Percentiles rank a stretch among this genome's conserved stretches.
Evolutionary conservation across 64 coral and sea anemone genomes (phyloP).

Genomic region (Hydrozoanthus tunicans): DNA sequence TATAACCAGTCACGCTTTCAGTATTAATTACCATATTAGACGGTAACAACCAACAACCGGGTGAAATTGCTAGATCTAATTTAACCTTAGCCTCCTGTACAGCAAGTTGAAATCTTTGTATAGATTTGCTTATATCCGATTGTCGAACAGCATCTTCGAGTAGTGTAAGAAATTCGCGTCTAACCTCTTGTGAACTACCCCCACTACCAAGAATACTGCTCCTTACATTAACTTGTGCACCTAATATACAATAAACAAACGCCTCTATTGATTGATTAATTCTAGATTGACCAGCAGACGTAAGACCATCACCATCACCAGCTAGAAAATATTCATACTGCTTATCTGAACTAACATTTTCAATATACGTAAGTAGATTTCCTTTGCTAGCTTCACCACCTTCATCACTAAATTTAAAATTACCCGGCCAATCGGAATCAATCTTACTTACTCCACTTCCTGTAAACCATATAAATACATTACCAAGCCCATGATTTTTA

Average conservation of each 20-base stretch:
- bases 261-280: slow-evolving; percentile 44
- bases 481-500: slow-evolving; percentile 20
- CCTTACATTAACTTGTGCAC: slow-evolving; percentile 14
- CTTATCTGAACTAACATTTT: background rate
- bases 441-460: slow-evolving; percentile 2
- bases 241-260: slow-evolving; percentile 27
- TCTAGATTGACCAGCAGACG: background rate
- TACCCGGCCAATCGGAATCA: slow-evolving; percentile 1
- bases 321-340: slow-evolving; percentile 45
- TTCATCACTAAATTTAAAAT: slow-evolving; percentile 12
- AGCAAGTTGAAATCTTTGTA: no score
- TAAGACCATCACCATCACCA: background rate
- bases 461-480: slow-evolving; percentile 9
- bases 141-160: slow-evolving; percentile 18
- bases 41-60: background rate
- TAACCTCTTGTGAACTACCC: background rate
- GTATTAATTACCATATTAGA: background rate
- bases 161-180: slow-evolving; percentile 11
- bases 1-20: background rate
- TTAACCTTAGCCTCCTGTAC: background rate
- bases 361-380: background rate
- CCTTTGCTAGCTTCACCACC: background rate
- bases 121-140: background rate
- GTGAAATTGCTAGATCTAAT: slow-evolving; percentile 3
- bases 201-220: background rate